Conservation (phyloP, 2,888 invertebrate genomes). For the Rhimphoctona megacephalus region DNA sequence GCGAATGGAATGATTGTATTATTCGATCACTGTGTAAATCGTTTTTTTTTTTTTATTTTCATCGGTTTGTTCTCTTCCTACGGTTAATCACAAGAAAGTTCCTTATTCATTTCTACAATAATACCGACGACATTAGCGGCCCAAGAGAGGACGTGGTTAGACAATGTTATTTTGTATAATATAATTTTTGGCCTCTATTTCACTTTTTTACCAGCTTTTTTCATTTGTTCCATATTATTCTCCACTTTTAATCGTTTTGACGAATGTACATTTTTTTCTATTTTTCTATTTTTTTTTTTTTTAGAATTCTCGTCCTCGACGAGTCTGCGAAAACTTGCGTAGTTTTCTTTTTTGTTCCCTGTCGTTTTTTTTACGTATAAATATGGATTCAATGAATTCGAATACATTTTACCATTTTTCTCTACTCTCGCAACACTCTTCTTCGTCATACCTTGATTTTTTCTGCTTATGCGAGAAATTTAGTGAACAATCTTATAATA, state of each 20-base stretch:
- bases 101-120: constrained; percentile 68
- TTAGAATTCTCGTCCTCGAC: constrained; percentile 31
- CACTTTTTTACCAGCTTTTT: constrained; percentile 59
- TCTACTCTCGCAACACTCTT: constrained; percentile 22
- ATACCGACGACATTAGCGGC: constrained; percentile 72
- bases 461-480: background rate
- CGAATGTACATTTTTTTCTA: constrained; percentile 4
- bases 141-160: constrained; percentile 68
- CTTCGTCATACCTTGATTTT: background rate
- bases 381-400: constrained; percentile 38
- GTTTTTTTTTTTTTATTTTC: constrained; percentile 11
- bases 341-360: constrained; percentile 75
- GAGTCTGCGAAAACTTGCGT: constrained; percentile 48
- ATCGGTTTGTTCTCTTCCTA: constrained; percentile 62
- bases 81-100: constrained; percentile 74
- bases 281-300: background rate
- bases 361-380: constrained; percentile 63
- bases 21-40: constrained; percentile 48
- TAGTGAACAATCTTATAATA: background rate
- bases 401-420: constrained; percentile 18
- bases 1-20: constrained; percentile 77
- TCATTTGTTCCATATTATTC: constrained; percentile 34
- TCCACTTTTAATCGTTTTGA: constrained; percentile 33
- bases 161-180: constrained; percentile 69
- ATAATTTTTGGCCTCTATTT: constrained; percentile 77